Conservation (phyloP, 2,888 invertebrate genomes). For the Harpagoxenus sublaevis region DNA sequence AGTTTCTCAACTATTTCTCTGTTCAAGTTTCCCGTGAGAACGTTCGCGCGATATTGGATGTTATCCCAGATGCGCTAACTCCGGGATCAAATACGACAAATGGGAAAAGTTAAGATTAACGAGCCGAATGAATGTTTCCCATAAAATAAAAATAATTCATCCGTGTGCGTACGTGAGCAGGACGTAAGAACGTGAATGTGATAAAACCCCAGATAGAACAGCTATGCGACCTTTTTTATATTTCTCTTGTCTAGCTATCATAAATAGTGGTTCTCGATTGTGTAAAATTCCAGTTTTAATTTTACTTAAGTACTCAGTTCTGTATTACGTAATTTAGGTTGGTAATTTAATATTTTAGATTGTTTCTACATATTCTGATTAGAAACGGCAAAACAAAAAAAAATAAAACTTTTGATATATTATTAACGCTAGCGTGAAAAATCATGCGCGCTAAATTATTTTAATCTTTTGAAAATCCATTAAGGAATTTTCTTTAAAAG, state of each 20-base stretch:
- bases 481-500: background rate
- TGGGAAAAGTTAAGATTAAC: constrained; percentile 57
- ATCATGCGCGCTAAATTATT: background rate
- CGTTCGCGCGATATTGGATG: constrained; percentile 53
- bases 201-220: background rate
- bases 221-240: background rate
- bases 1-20: constrained; percentile 55
- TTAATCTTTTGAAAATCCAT: background rate
- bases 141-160: constrained; percentile 16
- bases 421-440: background rate
- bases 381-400: background rate
- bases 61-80: constrained; percentile 55
- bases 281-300: no score
- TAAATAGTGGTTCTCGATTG: background rate
- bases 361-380: background rate
- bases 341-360: background rate
- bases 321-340: no score
- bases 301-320: no score
- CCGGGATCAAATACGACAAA: constrained; percentile 52
- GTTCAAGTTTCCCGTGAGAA: constrained; percentile 55
- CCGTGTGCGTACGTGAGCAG: no score
- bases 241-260: background rate
- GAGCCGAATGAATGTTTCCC: constrained; percentile 41
- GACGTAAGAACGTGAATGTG: background rate
- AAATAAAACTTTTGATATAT: background rate